phyloP scores from a whole-genome alignment of 2,888 invertebrate species.

The Myathropa florea region DNA sequence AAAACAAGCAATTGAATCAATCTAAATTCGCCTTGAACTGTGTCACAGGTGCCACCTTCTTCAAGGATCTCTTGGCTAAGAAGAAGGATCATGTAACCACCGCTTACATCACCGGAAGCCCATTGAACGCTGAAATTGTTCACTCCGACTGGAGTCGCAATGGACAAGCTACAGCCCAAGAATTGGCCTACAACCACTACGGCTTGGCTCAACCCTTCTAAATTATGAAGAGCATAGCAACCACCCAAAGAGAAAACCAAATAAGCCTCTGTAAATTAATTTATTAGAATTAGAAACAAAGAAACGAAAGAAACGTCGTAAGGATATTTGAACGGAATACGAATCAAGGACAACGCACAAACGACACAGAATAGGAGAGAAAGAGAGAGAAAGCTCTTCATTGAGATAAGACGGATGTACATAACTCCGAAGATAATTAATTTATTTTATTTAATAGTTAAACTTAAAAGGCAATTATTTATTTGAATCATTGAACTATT shows the following conservation, averaged over 20 bases:
- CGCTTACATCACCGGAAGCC: constrained; percentile 80
- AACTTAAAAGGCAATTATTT: constrained; percentile 46
- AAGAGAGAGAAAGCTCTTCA: constrained; percentile 44
- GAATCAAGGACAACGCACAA: constrained; percentile 47
- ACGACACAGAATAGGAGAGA: constrained; percentile 3
- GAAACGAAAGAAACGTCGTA: constrained; percentile 24
- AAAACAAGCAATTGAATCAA: not conserved
- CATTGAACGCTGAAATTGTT: constrained; percentile 80
- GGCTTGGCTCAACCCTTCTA: constrained; percentile 80
- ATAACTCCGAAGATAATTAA: constrained; percentile 56
- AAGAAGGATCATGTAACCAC: constrained; percentile 81
- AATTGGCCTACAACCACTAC: constrained; percentile 80
- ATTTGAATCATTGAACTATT: constrained; percentile 50
- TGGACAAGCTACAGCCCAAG: constrained; percentile 79
- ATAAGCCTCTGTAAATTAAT: constrained; percentile 54
- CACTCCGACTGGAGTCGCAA: constrained; percentile 81
- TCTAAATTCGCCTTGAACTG: not conserved
- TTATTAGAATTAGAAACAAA: constrained; percentile 33
- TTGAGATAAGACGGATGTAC: constrained; percentile 55
- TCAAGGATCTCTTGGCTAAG: constrained; percentile 80
- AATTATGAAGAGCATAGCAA: constrained; percentile 48
- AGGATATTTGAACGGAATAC: constrained; percentile 14
- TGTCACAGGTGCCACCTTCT: constrained; percentile 78
- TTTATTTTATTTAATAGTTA: constrained; percentile 61
- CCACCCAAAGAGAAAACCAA: constrained; percentile 49